phyloP scores from a whole-genome alignment of 2,888 invertebrate genomes.

The Apoderus coryli region DNA sequence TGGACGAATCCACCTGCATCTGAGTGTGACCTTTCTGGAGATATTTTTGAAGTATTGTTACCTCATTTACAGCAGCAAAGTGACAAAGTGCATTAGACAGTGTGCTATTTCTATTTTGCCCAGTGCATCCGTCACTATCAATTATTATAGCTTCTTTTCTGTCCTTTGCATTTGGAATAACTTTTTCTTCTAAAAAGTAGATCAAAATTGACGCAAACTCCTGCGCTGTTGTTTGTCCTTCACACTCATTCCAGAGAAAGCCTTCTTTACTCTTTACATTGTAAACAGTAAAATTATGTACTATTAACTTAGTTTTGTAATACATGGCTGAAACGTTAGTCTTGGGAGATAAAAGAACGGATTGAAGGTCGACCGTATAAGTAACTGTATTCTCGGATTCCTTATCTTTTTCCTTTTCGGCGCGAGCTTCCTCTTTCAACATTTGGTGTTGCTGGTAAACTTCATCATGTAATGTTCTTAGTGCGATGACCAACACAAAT shows the following conservation, averaged over 20 bases:
- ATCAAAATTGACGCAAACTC: conserved; percentile 3
- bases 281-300: conserved; percentile 2
- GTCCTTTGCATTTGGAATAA: background rate
- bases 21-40: no score
- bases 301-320: no score
- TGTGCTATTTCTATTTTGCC: conserved; percentile 10
- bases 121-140: conserved; percentile 11
- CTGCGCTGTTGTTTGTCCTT: conserved; percentile 1
- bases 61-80: conserved; percentile 7
- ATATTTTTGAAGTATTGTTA: no score
- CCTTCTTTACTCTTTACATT: conserved; percentile 1
- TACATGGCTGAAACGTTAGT: conserved; percentile 1
- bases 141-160: conserved; percentile 10
- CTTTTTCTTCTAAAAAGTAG: conserved; percentile 1
- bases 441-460: conserved; percentile 8
- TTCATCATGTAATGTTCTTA: conserved; percentile 9
- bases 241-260: conserved; percentile 1
- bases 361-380: background rate
- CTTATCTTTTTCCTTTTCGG: conserved; percentile 11
- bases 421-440: conserved; percentile 11
- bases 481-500: conserved; percentile 7
- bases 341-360: conserved; percentile 2
- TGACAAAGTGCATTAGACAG: conserved; percentile 10
- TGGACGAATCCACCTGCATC: no score
- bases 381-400: conserved; percentile 7